Conservation (phyloP, 2,888 invertebrate species). For the Hoplodrina blanda region DNA sequence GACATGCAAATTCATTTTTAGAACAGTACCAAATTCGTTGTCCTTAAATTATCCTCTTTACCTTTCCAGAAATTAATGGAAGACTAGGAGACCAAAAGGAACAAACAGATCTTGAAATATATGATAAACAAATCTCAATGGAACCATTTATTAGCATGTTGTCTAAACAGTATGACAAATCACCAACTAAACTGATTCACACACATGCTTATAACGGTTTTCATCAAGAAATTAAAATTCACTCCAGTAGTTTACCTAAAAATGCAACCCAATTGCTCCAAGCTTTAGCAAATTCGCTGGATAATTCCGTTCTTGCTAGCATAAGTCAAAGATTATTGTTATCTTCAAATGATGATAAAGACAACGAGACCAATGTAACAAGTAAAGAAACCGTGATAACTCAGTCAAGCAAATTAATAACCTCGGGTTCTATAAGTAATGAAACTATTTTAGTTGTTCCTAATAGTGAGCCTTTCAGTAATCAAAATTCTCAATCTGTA, state of each 20-base stretch:
- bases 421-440: constrained; percentile 37
- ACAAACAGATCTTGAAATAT: constrained; percentile 16
- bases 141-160: constrained; percentile 31
- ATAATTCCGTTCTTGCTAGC: constrained; percentile 23
- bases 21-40: background rate
- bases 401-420: constrained; percentile 28
- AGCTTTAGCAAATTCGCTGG: constrained; percentile 25
- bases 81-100: constrained; percentile 7
- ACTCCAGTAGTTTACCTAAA: constrained; percentile 23
- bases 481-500: background rate
- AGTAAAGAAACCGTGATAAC: background rate
- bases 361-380: background rate
- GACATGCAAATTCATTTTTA: background rate
- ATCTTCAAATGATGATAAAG: background rate
- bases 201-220: constrained; percentile 42
- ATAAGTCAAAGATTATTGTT: constrained; percentile 30
- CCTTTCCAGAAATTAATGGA: constrained; percentile 31
- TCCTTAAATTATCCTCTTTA: background rate
- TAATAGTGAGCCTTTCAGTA: background rate
- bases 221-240: constrained; percentile 53
- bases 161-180: constrained; percentile 8
- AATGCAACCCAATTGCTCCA: constrained; percentile 25
- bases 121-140: constrained; percentile 29
- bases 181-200: constrained; percentile 26
- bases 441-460: constrained; percentile 40